These are phyloP conservation scores for Gobionotothen gibberifrons DNA, from an alignment of 2,797 vertebrate species.

Conservation along the genomic window DNA sequence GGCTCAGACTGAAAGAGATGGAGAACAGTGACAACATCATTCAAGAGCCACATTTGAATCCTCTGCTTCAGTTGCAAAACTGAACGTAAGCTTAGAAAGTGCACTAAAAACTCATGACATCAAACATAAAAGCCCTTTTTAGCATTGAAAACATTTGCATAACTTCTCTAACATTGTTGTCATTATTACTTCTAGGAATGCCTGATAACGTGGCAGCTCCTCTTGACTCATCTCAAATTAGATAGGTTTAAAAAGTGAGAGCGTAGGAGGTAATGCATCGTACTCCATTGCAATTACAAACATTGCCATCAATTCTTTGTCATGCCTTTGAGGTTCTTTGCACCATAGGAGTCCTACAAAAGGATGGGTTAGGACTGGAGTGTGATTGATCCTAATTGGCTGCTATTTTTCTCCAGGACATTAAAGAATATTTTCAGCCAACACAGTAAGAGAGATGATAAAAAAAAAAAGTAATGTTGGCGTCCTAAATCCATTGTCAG, in stretches of 20 bases:
- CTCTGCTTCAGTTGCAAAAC: conserved; percentile 15
- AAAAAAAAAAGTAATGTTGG: conserved; percentile 24
- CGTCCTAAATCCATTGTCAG: conserved; percentile 44
- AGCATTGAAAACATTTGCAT: neutral
- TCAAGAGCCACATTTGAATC: conserved; percentile 32
- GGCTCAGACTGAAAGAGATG: conserved; percentile 58
- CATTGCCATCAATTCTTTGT: conserved; percentile 11
- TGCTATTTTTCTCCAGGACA: conserved; percentile 14
- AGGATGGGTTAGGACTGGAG: conserved; percentile 12
- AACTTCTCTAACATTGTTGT: neutral
- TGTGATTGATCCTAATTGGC: conserved; percentile 61
- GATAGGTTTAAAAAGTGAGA: conserved; percentile 3
- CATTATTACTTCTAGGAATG: neutral
- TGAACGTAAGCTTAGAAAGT: neutral
- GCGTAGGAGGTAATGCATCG: neutral
- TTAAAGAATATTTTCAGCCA: conserved; percentile 10
- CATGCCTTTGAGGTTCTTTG: neutral
- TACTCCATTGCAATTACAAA: neutral
- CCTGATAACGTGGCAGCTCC: neutral
- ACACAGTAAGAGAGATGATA: conserved; percentile 9
- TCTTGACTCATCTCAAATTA: conserved; percentile 7
- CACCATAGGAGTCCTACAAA: conserved; percentile 20
- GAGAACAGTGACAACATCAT: conserved; percentile 55
- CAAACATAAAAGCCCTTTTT: neutral
- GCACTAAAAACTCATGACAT: neutral